Evolutionary conservation across 2,113 vertebrate species (phyloP).

Genomic region (Uria lomvia): DNA sequence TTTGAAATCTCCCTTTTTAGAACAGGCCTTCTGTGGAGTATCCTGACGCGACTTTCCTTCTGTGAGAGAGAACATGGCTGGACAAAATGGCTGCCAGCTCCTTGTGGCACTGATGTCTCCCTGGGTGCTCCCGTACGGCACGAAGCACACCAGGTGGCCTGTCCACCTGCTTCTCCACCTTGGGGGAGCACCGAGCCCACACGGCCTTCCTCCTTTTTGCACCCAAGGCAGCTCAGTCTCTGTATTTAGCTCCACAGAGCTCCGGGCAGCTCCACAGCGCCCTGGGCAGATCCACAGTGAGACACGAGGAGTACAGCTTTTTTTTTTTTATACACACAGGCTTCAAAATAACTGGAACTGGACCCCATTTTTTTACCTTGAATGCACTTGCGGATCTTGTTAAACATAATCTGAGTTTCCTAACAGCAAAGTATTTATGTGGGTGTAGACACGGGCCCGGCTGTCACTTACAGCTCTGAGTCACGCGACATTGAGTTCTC

Average conservation of each 20-base stretch:
- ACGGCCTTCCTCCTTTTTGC: not conserved
- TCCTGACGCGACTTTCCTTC: not conserved
- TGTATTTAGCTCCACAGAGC: no score
- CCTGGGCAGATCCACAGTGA: not conserved
- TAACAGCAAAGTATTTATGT: not conserved
- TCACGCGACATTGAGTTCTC: rapidly evolving
- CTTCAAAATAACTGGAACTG: not conserved
- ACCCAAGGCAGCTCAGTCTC: not conserved
- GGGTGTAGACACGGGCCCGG: not conserved
- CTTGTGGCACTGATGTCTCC: not conserved
- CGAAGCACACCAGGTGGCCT: not conserved
- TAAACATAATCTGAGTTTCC: not conserved
- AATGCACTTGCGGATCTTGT: not conserved
- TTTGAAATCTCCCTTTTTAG: not conserved
- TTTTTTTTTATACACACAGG: not conserved
- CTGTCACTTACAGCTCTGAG: not conserved
- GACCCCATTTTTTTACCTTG: not conserved
- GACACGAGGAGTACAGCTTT: not conserved
- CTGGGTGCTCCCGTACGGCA: not conserved
- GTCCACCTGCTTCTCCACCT: not conserved
- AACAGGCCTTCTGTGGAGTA: not conserved
- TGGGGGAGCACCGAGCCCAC: not conserved
- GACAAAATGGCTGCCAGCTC: not conserved
- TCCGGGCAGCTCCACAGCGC: not conserved
- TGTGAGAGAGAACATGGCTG: rapidly evolving